phyloP scores from a whole-genome alignment of 2,113 vertebrate species.

The Otus sunia region DNA sequence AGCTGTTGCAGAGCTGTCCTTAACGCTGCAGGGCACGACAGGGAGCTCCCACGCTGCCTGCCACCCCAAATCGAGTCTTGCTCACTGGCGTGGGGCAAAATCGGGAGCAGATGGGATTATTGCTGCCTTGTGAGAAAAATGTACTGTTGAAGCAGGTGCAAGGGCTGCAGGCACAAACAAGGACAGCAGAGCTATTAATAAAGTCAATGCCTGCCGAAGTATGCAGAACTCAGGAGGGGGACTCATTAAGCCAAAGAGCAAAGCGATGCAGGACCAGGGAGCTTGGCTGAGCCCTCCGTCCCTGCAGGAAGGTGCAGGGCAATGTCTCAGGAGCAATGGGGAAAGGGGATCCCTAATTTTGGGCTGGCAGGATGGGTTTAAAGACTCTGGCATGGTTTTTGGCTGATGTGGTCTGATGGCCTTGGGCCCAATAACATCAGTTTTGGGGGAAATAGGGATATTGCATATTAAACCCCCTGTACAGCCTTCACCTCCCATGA shows the following conservation, averaged over 20 bases:
- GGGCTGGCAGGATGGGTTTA: not conserved
- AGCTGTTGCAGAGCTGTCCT: not conserved
- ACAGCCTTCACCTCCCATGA: not conserved
- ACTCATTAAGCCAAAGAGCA: accelerated
- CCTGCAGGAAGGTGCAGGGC: accelerated
- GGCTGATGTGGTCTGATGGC: not conserved
- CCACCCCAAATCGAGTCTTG: not conserved
- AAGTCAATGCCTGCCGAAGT: not conserved
- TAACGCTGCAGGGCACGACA: not conserved
- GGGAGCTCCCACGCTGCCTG: not conserved
- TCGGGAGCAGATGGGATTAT: slow-evolving; percentile 31
- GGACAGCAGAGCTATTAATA: slow-evolving; percentile 9
- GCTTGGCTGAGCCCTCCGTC: not conserved
- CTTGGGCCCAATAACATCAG: not conserved
- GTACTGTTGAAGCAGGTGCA: not conserved
- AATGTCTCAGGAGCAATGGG: not conserved
- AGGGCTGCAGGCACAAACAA: not conserved
- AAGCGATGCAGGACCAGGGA: accelerated
- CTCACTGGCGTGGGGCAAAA: not conserved
- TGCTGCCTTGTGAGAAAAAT: slow-evolving; percentile 29
- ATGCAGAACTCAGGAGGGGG: accelerated
- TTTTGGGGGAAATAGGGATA: not conserved
- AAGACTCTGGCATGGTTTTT: not conserved
- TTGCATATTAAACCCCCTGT: accelerated
- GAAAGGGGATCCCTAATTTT: not conserved